A percentile compares a stretch with the other conserved stretches of the same genome.
Conservation (phyloP, 2,888 invertebrate species). For the Hermodice carunculata region DNA sequence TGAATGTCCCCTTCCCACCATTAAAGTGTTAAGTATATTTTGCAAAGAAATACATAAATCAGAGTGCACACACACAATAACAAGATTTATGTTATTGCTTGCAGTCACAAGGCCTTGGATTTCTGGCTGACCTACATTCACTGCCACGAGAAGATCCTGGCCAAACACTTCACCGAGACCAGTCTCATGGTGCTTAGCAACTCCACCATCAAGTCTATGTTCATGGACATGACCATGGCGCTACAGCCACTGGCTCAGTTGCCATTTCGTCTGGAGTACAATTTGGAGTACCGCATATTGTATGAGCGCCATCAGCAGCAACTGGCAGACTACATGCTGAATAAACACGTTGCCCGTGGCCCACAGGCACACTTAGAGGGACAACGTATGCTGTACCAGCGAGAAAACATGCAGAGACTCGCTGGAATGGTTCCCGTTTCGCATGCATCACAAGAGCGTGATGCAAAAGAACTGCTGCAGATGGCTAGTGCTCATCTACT, state of each 20-base stretch:
- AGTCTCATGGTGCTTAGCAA: constrained; percentile 80
- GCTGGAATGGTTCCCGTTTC: neutral
- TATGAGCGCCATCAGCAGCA: constrained; percentile 26
- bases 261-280: constrained; percentile 82
- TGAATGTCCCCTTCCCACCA: too few relatives aligned
- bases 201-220: constrained; percentile 74
- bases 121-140: constrained; percentile 91
- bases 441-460: neutral
- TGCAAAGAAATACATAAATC: too few relatives aligned
- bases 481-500: constrained; percentile 14
- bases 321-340: constrained; percentile 30
- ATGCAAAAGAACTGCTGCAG: neutral
- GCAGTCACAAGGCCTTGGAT: constrained; percentile 86
- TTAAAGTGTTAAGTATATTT: too few relatives aligned
- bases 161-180: constrained; percentile 83
- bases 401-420: constrained; percentile 5
- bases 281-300: constrained; percentile 21
- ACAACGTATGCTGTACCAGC: constrained; percentile 6
- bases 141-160: constrained; percentile 84
- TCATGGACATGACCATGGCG: constrained; percentile 82
- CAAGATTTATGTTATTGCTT: constrained; percentile 46
- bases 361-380: constrained; percentile 10
- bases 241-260: constrained; percentile 84
- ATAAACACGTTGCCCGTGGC: constrained; percentile 28
- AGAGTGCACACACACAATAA: too few relatives aligned